A percentile compares a stretch with the other conserved stretches of the same genome.
phyloP scores from a whole-genome alignment of 2,797 vertebrate genomes.

The Pseudomugil tenellus region DNA sequence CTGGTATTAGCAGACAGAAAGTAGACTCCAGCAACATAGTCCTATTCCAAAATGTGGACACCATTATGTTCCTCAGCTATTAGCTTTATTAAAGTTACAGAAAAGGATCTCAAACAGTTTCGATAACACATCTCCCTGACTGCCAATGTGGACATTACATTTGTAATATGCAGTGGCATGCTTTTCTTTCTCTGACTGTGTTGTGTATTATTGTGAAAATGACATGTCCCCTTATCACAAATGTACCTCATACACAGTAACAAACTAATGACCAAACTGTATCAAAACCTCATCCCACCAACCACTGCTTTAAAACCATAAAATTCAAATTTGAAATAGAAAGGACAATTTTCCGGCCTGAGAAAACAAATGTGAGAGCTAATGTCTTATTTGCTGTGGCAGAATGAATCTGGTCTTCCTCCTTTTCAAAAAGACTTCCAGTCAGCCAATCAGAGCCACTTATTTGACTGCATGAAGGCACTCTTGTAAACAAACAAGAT shows the following conservation, averaged over 20 bases:
- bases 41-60: slow-evolving; percentile 14
- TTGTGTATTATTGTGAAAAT: slow-evolving; percentile 10
- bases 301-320: neutral
- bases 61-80: slow-evolving; percentile 24
- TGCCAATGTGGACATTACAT: slow-evolving; percentile 1
- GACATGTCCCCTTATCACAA: neutral
- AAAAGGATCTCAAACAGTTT: slow-evolving; percentile 16
- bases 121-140: slow-evolving; percentile 3
- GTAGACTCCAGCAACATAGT: slow-evolving; percentile 15
- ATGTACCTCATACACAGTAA: neutral
- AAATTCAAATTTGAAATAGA: slow-evolving; percentile 22
- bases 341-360: slow-evolving; percentile 26
- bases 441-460: neutral
- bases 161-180: neutral
- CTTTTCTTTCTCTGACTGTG: slow-evolving; percentile 20
- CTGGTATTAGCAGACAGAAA: slow-evolving; percentile 15
- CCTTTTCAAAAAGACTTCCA: neutral
- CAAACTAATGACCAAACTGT: neutral
- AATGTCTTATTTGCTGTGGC: neutral
- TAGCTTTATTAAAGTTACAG: slow-evolving; percentile 4
- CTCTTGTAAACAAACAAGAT: slow-evolving; percentile 8
- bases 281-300: slow-evolving; percentile 11
- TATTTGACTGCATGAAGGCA: neutral
- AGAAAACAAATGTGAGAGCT: slow-evolving; percentile 22
- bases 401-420: neutral